Evolutionary conservation across 2,888 invertebrate genomes (phyloP).

Genomic region (Agonopterix heracliana): DNA sequence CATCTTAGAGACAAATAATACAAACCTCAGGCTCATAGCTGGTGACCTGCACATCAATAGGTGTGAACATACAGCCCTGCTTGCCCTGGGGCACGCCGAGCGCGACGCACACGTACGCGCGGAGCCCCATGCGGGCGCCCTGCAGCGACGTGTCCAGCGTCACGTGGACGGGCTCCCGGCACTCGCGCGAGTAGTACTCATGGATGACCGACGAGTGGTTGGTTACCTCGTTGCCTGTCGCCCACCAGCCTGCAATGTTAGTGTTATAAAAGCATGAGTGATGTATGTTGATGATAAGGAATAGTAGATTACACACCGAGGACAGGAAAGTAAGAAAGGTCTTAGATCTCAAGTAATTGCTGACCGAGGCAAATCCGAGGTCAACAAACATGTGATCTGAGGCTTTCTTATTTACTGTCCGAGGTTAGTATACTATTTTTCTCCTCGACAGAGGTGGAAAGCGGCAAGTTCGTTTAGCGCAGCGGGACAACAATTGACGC

Average conservation of each 20-base stretch:
- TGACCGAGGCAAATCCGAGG: too few relatives aligned
- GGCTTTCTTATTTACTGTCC: too few relatives aligned
- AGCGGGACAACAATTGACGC: too few relatives aligned
- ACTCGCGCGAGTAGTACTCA: constrained; percentile 97
- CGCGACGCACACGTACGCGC: constrained; percentile 94
- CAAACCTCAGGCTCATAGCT: constrained; percentile 93
- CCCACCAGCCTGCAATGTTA: constrained; percentile 89
- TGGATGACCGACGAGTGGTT: constrained; percentile 98
- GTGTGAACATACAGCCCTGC: constrained; percentile 97
- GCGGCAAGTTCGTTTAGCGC: too few relatives aligned
- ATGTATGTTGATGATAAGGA: too few relatives aligned
- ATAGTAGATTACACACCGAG: too few relatives aligned
- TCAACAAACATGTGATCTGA: too few relatives aligned
- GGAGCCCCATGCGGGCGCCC: constrained; percentile 93
- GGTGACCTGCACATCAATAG: constrained; percentile 90
- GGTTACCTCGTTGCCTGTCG: constrained; percentile 97
- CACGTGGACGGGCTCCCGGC: constrained; percentile 95
- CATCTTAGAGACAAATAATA: background rate
- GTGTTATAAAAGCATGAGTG: too few relatives aligned
- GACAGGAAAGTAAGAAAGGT: too few relatives aligned
- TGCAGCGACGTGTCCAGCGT: constrained; percentile 95
- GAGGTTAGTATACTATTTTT: too few relatives aligned
- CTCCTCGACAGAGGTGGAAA: too few relatives aligned
- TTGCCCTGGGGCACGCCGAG: constrained; percentile 96
- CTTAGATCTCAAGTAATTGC: too few relatives aligned